Evolutionary conservation across 2,888 invertebrate genomes (phyloP).

Genomic region (Pegoplata infirma): DNA sequence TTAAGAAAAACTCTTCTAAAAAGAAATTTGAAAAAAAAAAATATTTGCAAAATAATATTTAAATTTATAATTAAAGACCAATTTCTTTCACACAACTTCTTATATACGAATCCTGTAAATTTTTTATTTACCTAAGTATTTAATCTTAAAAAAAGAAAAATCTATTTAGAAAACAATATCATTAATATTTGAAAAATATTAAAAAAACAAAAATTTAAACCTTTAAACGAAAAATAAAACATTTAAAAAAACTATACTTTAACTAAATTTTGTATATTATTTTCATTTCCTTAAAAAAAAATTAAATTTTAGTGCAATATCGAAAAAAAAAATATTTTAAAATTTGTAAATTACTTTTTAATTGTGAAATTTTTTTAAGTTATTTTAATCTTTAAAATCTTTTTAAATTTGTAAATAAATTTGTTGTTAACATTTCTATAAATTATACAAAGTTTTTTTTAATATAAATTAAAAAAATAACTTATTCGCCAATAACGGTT

Average conservation of each 20-base stretch:
- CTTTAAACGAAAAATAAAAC: conserved; percentile 3
- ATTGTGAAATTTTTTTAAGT: too few species aligned
- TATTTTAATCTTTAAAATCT: background rate
- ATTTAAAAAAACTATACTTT: background rate
- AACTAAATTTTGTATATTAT: background rate
- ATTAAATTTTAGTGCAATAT: background rate
- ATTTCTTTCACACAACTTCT: background rate
- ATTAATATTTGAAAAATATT: conserved; percentile 52
- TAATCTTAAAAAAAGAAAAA: conserved; percentile 1
- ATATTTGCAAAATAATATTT: conserved; percentile 5
- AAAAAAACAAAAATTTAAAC: conserved; percentile 15
- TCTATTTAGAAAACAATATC: conserved; percentile 25
- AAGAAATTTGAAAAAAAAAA: conserved; percentile 14
- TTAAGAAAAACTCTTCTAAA: conserved; percentile 28
- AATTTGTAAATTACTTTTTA: background rate
- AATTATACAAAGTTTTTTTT: background rate
- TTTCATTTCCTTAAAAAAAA: background rate
- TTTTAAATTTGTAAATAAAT: conserved; percentile 1
- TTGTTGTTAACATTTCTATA: background rate
- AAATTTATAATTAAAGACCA: background rate
- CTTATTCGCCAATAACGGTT: background rate
- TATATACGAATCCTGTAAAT: conserved; percentile 20
- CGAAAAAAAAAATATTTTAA: background rate
- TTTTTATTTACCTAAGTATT: conserved; percentile 13
- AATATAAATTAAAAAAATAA: background rate